Conservation (phyloP, 2,113 vertebrate species). For the Caloenas nicobarica region DNA sequence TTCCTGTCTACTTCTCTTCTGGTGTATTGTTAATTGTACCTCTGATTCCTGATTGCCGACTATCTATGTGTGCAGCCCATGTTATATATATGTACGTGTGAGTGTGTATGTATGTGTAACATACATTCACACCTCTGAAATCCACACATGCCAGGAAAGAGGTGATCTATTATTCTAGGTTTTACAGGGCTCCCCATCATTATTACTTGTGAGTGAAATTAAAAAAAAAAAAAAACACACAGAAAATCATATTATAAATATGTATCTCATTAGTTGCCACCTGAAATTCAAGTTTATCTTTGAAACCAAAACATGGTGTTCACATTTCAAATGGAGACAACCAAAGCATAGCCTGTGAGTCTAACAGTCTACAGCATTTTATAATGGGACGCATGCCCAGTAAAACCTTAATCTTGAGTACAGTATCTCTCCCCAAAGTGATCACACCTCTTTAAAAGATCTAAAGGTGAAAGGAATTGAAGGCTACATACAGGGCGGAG, state of each 20-base stretch:
- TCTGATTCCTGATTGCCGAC: conserved; percentile 30
- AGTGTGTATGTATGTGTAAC: conserved; percentile 28
- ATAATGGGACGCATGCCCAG: not conserved
- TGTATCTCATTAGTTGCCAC: not conserved
- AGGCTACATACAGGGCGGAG: not conserved
- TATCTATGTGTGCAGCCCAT: conserved; percentile 60
- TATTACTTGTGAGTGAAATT: not conserved
- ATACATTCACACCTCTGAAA: conserved; percentile 11
- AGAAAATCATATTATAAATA: not conserved
- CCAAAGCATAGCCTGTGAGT: not conserved
- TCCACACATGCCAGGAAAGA: conserved; percentile 28
- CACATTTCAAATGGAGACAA: not conserved
- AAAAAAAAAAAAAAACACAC: not conserved
- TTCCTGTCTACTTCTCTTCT: conserved; percentile 55
- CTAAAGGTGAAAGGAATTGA: not conserved
- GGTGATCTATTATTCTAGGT: not conserved
- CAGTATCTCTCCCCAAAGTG: not conserved
- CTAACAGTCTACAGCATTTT: not conserved
- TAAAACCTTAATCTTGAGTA: not conserved
- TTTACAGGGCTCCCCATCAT: not conserved
- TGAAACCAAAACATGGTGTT: not conserved
- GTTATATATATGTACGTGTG: conserved; percentile 37
- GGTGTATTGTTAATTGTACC: conserved; percentile 48
- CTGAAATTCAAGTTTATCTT: not conserved
- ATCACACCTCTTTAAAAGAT: not conserved